phyloP scores from a whole-genome alignment of 2,113 vertebrate genomes.

The Stomatorhinus ivindoensis region DNA sequence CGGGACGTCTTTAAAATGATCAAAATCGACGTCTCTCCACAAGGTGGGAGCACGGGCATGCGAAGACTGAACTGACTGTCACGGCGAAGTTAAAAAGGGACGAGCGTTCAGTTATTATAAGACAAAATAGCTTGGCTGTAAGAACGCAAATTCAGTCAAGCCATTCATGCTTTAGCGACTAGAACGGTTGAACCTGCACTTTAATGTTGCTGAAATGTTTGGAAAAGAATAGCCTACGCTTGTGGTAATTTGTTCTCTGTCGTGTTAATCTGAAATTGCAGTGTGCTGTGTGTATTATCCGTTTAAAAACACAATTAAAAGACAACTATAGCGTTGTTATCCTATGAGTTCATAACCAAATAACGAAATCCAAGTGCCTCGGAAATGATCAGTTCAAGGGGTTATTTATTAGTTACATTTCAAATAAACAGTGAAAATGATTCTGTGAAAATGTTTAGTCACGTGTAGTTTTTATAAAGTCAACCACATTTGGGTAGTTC shows the following conservation, averaged over 20 bases:
- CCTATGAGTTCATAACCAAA: not conserved
- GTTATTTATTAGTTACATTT: not conserved
- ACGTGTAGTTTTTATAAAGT: not conserved
- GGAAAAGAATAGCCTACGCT: not conserved
- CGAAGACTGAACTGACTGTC: not conserved
- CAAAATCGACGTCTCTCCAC: constrained; percentile 28
- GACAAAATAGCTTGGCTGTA: not conserved
- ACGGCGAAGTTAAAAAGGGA: not conserved
- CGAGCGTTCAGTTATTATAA: not conserved
- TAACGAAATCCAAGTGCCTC: not conserved
- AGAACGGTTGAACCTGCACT: not conserved
- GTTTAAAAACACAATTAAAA: not conserved
- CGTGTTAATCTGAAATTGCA: not conserved
- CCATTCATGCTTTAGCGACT: not conserved
- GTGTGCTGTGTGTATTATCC: not conserved
- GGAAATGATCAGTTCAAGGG: not conserved
- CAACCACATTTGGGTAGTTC: not conserved
- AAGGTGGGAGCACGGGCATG: constrained; percentile 36
- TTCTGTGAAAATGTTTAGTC: not conserved
- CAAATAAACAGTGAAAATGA: not conserved
- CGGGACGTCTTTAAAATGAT: not conserved
- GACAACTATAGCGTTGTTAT: not conserved
- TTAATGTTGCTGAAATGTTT: not conserved
- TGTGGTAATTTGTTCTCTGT: not conserved
- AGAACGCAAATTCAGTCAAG: not conserved